Conservation (phyloP, 2,113 vertebrate species). For the Phalacrocorax pelagicus region DNA sequence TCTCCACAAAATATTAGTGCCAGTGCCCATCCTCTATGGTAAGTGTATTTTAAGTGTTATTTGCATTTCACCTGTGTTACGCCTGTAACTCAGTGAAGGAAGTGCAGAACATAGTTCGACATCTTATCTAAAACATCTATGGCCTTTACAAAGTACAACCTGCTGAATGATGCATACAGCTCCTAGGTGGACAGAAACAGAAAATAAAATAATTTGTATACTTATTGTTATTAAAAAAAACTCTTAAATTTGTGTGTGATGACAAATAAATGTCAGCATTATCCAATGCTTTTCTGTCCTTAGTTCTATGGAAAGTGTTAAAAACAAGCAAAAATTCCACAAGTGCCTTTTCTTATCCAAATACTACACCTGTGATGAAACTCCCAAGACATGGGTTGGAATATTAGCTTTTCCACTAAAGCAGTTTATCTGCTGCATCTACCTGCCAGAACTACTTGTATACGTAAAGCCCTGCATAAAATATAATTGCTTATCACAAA, state of each 20-base stretch:
- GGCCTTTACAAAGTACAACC: not conserved
- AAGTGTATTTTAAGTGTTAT: not conserved
- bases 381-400: not conserved
- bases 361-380: not conserved
- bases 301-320: not conserved
- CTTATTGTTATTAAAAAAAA: not conserved
- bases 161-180: fast-evolving
- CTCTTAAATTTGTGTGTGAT: not conserved
- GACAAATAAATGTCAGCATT: not conserved
- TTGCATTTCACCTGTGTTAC: not conserved
- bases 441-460: not conserved
- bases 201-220: not conserved
- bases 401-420: not conserved
- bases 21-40: not conserved
- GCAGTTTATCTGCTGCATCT: not conserved
- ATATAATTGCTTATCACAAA: not conserved
- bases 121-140: not conserved
- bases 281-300: not conserved
- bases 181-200: not conserved
- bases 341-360: not conserved
- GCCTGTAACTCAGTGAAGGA: not conserved
- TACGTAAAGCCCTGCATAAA: not conserved
- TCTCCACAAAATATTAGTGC: not conserved
- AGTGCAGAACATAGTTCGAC: not conserved
- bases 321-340: not conserved